A percentile compares a stretch with the other conserved stretches of the same genome.
Conservation (phyloP, 1,140 invertebrate species). For the Melanaphis sacchari region DNA sequence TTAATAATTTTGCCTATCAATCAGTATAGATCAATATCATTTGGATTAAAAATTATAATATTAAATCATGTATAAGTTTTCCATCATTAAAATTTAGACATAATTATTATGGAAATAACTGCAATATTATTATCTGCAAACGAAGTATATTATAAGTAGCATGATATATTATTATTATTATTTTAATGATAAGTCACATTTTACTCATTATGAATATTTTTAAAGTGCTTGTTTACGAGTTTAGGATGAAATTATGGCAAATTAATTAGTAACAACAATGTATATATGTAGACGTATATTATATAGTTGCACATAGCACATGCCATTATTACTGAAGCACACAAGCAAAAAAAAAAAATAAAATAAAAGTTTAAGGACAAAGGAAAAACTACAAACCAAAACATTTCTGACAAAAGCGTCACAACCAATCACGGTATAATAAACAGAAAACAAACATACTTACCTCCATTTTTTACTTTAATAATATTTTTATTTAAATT, state of each 20-base stretch:
- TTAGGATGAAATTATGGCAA: neutral
- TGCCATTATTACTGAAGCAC: neutral
- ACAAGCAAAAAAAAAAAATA: neutral
- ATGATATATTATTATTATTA: neutral
- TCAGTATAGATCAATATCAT: neutral
- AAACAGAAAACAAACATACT: neutral
- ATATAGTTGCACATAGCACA: neutral
- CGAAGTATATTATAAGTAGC: neutral
- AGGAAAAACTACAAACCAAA: neutral
- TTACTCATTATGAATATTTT: neutral
- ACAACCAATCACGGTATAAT: neutral
- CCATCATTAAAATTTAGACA: neutral
- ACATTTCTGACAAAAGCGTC: neutral
- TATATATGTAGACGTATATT: neutral
- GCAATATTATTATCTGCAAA: neutral
- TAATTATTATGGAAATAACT: no score
- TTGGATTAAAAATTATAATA: neutral
- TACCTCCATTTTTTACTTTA: neutral
- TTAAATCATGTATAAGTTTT: neutral
- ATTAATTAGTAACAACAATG: neutral
- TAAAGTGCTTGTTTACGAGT: neutral
- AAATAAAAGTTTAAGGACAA: neutral
- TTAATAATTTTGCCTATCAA: neutral
- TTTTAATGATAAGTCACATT: neutral
- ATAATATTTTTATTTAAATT: neutral